A percentile compares a stretch with the other conserved stretches of the same genome.
These are phyloP conservation scores for Polyploca ridens DNA, from an alignment of 2,888 invertebrate species.

Conservation along the genomic window DNA sequence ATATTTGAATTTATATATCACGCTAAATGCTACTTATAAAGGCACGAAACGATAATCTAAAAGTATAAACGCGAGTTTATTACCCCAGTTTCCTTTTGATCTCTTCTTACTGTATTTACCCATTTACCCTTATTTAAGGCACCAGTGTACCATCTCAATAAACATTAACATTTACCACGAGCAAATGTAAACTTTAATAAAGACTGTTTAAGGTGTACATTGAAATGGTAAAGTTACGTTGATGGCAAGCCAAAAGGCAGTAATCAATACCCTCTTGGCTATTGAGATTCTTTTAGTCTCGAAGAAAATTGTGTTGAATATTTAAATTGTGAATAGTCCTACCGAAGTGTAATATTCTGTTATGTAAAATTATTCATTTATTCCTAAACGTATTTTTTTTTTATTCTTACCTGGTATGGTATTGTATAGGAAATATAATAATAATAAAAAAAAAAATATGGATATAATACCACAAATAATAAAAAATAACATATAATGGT, in stretches of 20 bases:
- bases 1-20: neutral
- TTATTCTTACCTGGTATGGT: too few species aligned
- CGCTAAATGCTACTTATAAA: neutral
- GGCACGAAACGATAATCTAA: neutral
- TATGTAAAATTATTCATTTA: too few species aligned
- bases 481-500: too few species aligned
- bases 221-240: slow-evolving; percentile 23
- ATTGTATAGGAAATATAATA: too few species aligned
- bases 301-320: slow-evolving; percentile 5
- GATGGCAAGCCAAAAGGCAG: slow-evolving; percentile 41
- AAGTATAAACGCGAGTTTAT: slow-evolving; percentile 1
- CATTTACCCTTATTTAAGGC: neutral
- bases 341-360: too few species aligned
- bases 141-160: slow-evolving; percentile 1
- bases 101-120: neutral
- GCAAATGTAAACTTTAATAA: slow-evolving; percentile 14
- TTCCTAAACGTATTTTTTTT: too few species aligned
- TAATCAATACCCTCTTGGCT: slow-evolving; percentile 47
- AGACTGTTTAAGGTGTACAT: slow-evolving; percentile 22
- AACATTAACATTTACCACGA: neutral
- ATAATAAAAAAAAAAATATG: too few species aligned
- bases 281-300: slow-evolving; percentile 21
- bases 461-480: too few species aligned
- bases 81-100: slow-evolving; percentile 1
- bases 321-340: too few species aligned